phyloP scores from a whole-genome alignment of 1,140 invertebrate genomes.

The Littorina saxatilis region DNA sequence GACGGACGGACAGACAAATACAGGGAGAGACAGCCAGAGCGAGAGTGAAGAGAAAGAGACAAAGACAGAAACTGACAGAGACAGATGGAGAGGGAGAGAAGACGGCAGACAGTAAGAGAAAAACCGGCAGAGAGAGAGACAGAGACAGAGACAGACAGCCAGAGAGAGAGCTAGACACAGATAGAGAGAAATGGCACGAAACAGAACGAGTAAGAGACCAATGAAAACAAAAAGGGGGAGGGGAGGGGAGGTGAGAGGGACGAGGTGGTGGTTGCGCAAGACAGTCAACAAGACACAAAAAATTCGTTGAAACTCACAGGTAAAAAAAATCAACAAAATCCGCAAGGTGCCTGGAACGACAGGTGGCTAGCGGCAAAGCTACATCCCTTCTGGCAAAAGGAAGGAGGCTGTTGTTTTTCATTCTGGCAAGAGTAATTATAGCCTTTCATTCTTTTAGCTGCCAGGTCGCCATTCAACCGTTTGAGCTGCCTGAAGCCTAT shows the following conservation, averaged over 20 bases:
- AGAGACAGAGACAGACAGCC: neutral
- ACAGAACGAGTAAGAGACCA: neutral
- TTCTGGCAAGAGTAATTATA: too few relatives aligned
- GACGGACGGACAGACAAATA: neutral
- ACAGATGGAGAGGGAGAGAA: slow-evolving; percentile 1
- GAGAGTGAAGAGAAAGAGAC: neutral
- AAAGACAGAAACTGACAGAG: neutral
- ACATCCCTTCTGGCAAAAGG: neutral
- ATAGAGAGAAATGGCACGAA: neutral
- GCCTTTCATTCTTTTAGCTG: too few relatives aligned
- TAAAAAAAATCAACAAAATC: neutral
- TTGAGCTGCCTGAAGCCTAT: too few relatives aligned
- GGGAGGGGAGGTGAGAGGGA: neutral
- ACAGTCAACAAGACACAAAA: neutral
- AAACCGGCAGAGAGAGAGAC: neutral
- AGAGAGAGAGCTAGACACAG: neutral
- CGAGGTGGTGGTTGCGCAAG: neutral
- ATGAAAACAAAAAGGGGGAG: neutral
- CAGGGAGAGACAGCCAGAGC: neutral
- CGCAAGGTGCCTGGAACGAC: neutral
- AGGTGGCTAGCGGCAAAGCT: too few relatives aligned
- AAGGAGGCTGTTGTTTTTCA: neutral
- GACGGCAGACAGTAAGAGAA: neutral
- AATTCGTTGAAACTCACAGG: neutral
- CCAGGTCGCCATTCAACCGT: too few relatives aligned